These are phyloP conservation scores for Andinoacara biseriatus DNA, from an alignment of 2,113 vertebrate species.

Conservation along the genomic window DNA sequence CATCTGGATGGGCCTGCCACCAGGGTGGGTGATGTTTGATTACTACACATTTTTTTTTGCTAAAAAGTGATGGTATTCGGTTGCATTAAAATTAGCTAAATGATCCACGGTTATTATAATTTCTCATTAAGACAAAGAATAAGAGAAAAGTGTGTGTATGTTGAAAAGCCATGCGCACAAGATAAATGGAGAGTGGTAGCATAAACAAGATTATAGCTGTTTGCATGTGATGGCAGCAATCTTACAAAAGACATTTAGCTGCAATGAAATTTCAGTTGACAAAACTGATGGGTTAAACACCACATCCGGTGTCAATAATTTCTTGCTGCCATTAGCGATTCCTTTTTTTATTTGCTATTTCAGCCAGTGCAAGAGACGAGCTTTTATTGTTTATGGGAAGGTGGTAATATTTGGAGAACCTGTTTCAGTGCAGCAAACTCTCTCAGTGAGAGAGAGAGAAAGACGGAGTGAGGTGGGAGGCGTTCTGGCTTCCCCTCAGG, in stretches of 20 bases:
- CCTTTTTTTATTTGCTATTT: slow-evolving; percentile 41
- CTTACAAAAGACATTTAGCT: slow-evolving; percentile 51
- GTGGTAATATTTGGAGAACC: slow-evolving; percentile 43
- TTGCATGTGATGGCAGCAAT: slow-evolving; percentile 61
- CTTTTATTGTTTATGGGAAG: slow-evolving; percentile 42
- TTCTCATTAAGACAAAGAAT: not conserved
- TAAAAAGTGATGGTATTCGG: not conserved
- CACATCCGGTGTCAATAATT: slow-evolving; percentile 19
- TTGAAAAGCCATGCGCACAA: not conserved
- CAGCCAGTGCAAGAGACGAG: slow-evolving; percentile 20
- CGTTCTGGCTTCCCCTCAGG: slow-evolving; percentile 56
- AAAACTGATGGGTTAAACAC: slow-evolving; percentile 50
- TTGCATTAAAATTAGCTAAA: not conserved
- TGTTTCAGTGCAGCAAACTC: slow-evolving; percentile 39
- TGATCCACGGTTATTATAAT: not conserved
- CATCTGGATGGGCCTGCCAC: slow-evolving; percentile 37
- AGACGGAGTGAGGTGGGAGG: slow-evolving; percentile 11
- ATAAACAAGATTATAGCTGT: slow-evolving; percentile 69
- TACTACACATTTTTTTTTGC: not conserved
- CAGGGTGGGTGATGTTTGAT: not conserved
- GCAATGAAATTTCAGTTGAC: slow-evolving; percentile 60
- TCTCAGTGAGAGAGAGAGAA: not conserved
- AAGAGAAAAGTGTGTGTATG: not conserved
- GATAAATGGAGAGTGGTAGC: slow-evolving; percentile 66
- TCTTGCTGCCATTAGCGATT: slow-evolving; percentile 19